phyloP scores from a whole-genome alignment of 64 coral and sea anemone genomes.

The Pocillopora verrucosa region DNA sequence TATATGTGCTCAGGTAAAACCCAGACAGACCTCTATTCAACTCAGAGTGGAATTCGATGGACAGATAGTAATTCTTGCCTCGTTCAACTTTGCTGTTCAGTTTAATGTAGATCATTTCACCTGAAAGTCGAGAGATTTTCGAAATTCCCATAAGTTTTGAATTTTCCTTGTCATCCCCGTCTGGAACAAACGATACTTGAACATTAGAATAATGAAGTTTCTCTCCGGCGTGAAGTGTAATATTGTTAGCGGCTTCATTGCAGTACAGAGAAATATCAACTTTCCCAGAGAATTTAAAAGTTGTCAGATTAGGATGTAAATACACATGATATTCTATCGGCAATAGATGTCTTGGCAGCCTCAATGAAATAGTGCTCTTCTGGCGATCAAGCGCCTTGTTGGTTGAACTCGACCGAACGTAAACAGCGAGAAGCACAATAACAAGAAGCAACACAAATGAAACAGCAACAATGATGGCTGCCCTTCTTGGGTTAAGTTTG shows the following conservation, averaged over 20 bases:
- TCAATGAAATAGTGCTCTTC: neutral
- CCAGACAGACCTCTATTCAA: conserved; percentile 19
- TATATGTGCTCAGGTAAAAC: conserved; percentile 36
- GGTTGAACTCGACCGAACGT: neutral
- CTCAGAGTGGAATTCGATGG: conserved; percentile 4
- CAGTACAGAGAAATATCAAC: neutral
- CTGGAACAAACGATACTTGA: neutral
- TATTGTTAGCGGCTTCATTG: conserved; percentile 19
- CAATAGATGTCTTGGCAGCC: conserved; percentile 26
- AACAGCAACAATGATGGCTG: neutral
- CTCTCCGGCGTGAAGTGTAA: conserved; percentile 19
- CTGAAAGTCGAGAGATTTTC: neutral
- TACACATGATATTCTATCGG: conserved; percentile 41
- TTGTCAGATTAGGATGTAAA: conserved; percentile 46
- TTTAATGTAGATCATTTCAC: conserved; percentile 19
- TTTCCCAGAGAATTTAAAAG: conserved; percentile 18
- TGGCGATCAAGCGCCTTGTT: neutral
- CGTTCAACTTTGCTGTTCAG: neutral
- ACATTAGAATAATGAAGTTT: neutral
- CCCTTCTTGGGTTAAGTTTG: neutral
- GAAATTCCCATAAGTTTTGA: neutral
- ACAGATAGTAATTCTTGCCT: conserved; percentile 7
- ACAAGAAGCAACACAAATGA: neutral
- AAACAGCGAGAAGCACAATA: conserved; percentile 25
- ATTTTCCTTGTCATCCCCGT: neutral